Conservation (phyloP, 1,140 invertebrate species). For the Plodia interpunctella region DNA sequence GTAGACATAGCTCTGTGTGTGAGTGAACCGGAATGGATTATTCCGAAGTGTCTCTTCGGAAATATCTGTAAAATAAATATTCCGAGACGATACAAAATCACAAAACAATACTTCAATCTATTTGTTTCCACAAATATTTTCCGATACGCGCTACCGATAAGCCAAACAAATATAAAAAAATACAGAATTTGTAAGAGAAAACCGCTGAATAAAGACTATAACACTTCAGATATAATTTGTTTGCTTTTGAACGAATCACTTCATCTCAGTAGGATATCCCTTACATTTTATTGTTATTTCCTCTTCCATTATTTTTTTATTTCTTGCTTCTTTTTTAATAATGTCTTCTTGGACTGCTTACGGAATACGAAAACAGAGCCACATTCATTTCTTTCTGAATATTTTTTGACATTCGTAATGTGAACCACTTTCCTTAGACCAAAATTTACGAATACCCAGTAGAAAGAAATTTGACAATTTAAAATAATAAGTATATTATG, state of each 20-base stretch:
- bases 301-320: not conserved
- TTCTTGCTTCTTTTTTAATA: not conserved
- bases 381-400: not conserved
- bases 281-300: slow-evolving; percentile 10
- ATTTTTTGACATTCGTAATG: not conserved
- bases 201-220: slow-evolving; percentile 13
- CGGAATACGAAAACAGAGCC: not conserved
- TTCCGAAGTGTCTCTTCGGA: too few species aligned
- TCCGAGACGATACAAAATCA: not conserved
- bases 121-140: not conserved
- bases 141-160: not conserved
- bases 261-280: slow-evolving; percentile 2
- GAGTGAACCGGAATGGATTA: too few species aligned
- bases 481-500: too few species aligned
- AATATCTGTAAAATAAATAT: not conserved
- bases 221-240: slow-evolving; percentile 13
- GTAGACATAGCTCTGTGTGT: too few species aligned
- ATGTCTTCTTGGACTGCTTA: not conserved
- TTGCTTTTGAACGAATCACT: slow-evolving; percentile 12
- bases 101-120: not conserved
- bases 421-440: not conserved
- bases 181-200: slow-evolving; percentile 3
- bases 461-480: too few species aligned
- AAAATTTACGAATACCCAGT: not conserved
- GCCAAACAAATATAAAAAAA: slow-evolving; percentile 3